These are phyloP conservation scores for Bombus affinis DNA, from an alignment of 1,140 invertebrate species.

Conservation along the genomic window DNA sequence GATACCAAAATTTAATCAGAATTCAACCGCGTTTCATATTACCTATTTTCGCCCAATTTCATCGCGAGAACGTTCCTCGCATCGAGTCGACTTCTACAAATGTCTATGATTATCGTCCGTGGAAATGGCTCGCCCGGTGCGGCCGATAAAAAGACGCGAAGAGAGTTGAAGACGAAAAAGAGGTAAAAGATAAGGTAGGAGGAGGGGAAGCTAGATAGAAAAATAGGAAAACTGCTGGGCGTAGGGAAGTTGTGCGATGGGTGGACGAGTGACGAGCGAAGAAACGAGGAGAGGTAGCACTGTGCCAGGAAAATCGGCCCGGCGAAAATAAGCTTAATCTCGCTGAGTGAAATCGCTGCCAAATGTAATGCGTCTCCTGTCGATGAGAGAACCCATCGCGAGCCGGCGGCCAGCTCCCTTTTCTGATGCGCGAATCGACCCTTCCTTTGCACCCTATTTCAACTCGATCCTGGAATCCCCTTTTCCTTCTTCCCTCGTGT, in stretches of 20 bases:
- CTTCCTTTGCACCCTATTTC: neutral
- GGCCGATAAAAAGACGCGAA: too few relatives aligned
- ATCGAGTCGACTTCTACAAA: constrained; percentile 33
- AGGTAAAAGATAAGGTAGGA: neutral
- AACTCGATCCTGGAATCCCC: neutral
- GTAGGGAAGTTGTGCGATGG: constrained; percentile 1
- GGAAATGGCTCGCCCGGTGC: neutral
- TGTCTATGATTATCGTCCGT: constrained; percentile 63
- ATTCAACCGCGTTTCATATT: neutral
- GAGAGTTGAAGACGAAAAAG: neutral
- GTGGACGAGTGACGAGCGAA: constrained; percentile 18
- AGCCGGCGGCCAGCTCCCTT: constrained; percentile 3
- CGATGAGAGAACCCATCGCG: constrained; percentile 55
- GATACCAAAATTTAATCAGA: neutral
- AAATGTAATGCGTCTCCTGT: constrained; percentile 70
- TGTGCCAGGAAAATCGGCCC: constrained; percentile 63
- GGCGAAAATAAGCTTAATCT: constrained; percentile 81
- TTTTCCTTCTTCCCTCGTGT: neutral
- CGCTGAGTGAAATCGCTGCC: constrained; percentile 79
- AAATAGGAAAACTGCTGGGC: constrained; percentile 10
- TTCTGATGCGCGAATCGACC: constrained; percentile 8
- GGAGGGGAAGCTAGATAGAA: neutral
- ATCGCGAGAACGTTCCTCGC: constrained; percentile 38
- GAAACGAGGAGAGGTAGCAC: constrained; percentile 28
- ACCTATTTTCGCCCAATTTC: neutral